phyloP scores from a whole-genome alignment of 2,797 vertebrate species.

The Periparus ater region DNA sequence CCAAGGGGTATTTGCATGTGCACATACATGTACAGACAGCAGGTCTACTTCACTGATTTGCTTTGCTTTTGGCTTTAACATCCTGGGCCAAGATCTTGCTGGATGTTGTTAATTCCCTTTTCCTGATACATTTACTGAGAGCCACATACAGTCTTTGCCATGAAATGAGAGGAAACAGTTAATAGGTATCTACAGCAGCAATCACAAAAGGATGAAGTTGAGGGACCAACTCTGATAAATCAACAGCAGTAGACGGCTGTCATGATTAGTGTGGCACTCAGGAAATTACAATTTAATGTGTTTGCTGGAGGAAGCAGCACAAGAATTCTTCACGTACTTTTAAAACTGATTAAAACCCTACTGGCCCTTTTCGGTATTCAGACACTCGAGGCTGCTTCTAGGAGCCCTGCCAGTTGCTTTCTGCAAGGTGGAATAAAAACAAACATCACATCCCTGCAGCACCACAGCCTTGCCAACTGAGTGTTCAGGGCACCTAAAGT shows the following conservation, averaged over 20 bases:
- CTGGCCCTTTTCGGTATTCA: slow-evolving; percentile 48
- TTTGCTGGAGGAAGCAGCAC: slow-evolving; percentile 62
- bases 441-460: not conserved
- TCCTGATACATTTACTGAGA: not conserved
- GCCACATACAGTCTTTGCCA: not conserved
- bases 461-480: not conserved
- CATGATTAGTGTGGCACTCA: slow-evolving; percentile 54
- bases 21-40: not conserved
- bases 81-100: not conserved
- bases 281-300: slow-evolving; percentile 64
- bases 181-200: slow-evolving; percentile 34
- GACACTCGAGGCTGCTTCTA: slow-evolving; percentile 21
- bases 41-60: not conserved
- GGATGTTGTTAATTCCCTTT: not conserved
- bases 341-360: slow-evolving; percentile 48
- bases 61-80: not conserved
- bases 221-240: slow-evolving; percentile 42
- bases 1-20: not conserved
- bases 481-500: not conserved
- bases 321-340: slow-evolving; percentile 52
- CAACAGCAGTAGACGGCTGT: slow-evolving; percentile 21
- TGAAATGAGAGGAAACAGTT: slow-evolving; percentile 40
- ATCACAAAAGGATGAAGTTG: slow-evolving; percentile 34
- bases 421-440: slow-evolving; percentile 7
- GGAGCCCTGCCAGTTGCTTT: slow-evolving; percentile 7